Evolutionary conservation across 2,888 invertebrate species (phyloP), one percentile per base, ranked within the genome.

Genomic region (Drosophila mettleri): DNA sequence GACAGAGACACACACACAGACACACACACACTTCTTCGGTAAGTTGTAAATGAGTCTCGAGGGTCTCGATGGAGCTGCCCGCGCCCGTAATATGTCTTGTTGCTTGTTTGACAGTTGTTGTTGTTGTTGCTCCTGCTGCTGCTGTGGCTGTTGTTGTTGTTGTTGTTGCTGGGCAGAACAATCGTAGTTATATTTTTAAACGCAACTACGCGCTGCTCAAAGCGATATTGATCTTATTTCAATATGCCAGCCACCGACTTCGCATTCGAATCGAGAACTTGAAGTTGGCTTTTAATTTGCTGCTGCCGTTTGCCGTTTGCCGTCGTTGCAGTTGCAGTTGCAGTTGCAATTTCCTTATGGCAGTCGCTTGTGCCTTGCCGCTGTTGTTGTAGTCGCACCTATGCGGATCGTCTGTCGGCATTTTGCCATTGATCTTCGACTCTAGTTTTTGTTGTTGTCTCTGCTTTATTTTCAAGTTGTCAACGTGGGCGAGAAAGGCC

Each of bases 11-110:
- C 33, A 45, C 34, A 49, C 39, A 51, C 22, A 46, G n/a, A 59
- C 14, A 69, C 60, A 68, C 29, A 61, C 34, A 70, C 46, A 65
- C 41, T 63, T 57, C 67, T 59, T 86, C 24, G 87, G 87, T 71
- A 69, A 86, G 87, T 83, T 83, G 87, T 83, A 83, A 83, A 83
- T 83, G 83, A 83, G 85, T 83, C 87, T 86, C 85, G 68, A 81
- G 84, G 76, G 86, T 29, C 63, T 69, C 59, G 62, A 55, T 78
- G 79, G 49, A 36, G 55, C 75, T 58, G 57, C 76, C 86, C 76
- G 74, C 81, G 78, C 79, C 82, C 87, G 87, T 79, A 81, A 83
- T 83, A 85, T 83, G 82, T 83, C 83, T 83, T 73, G 67, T 78
- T 75, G 74, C 82, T 78, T 76, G 78, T 76, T 76, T 76, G 76